Evolutionary conservation across 2,113 vertebrate genomes (phyloP).

Genomic region (Corapipo altera): DNA sequence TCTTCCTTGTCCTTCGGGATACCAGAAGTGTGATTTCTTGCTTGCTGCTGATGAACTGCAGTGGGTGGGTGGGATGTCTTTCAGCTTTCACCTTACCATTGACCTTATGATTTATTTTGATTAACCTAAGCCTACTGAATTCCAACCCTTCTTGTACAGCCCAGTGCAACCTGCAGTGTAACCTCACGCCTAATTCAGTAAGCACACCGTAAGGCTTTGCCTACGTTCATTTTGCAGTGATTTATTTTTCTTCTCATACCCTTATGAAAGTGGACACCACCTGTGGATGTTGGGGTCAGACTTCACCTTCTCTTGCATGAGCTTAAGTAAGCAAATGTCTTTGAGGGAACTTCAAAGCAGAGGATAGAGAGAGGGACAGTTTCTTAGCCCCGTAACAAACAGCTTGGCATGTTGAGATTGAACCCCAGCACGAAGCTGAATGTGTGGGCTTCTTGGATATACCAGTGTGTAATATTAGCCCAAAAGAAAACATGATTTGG

Average conservation of each 20-base stretch:
- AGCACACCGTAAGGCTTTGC: conserved; percentile 29
- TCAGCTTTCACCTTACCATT: conserved; percentile 50
- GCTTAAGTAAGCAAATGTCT: conserved; percentile 64
- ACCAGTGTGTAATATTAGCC: not conserved
- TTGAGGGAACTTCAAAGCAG: conserved; percentile 35
- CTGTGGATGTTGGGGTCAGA: conserved; percentile 42
- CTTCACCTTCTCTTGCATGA: conserved; percentile 43
- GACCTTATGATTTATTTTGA: conserved; percentile 68
- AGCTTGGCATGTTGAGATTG: not conserved
- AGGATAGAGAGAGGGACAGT: not conserved
- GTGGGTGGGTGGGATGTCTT: conserved; percentile 31
- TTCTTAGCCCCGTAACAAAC: not conserved
- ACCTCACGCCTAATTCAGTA: conserved; percentile 68
- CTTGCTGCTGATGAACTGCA: not conserved
- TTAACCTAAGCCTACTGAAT: conserved; percentile 69
- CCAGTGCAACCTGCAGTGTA: conserved; percentile 68
- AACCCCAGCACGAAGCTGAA: not conserved
- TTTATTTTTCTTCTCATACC: conserved; percentile 77
- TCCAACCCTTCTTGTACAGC: conserved; percentile 38
- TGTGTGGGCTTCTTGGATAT: not conserved
- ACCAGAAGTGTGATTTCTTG: not conserved
- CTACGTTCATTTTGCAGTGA: conserved; percentile 45
- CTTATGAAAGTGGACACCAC: conserved; percentile 68
- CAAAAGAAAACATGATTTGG: not conserved
- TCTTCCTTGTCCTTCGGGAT: conserved; percentile 7